These are phyloP conservation scores for Neopelma chrysocephalum DNA, from an alignment of 2,797 vertebrate genomes.

Conservation along the genomic window DNA sequence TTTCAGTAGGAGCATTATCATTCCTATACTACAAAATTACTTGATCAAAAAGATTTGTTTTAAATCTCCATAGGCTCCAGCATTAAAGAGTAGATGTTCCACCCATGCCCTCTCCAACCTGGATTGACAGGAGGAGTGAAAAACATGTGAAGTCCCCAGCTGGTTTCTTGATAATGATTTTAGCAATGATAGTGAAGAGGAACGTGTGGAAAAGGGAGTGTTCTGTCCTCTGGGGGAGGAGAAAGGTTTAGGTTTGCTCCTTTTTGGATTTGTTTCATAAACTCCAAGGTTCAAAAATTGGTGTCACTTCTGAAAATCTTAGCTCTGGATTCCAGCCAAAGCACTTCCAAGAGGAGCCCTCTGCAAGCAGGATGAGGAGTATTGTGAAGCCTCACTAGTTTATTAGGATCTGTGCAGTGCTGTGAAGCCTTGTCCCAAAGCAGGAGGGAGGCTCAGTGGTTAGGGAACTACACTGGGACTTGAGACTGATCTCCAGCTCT, in stretches of 20 bases:
- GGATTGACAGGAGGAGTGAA: background rate
- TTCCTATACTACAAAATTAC: slow-evolving; percentile 14
- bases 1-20: slow-evolving; percentile 46
- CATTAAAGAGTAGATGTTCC: background rate
- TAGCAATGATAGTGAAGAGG: background rate
- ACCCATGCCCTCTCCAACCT: background rate
- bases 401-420: background rate
- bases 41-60: background rate
- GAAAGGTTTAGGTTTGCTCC: background rate
- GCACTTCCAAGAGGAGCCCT: background rate
- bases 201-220: background rate
- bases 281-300: background rate
- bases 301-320: background rate
- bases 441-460: background rate
- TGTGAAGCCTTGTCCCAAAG: background rate
- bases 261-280: background rate
- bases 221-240: background rate
- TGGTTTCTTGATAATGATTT: background rate
- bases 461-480: background rate
- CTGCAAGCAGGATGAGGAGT: background rate
- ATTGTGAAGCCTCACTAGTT: background rate
- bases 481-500: background rate
- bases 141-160: background rate
- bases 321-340: background rate
- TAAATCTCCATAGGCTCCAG: background rate